Percentiles rank a stretch among this genome's conserved stretches.
Conservation (phyloP, 2,113 vertebrate species). For the Genyomyrus donnyi region DNA sequence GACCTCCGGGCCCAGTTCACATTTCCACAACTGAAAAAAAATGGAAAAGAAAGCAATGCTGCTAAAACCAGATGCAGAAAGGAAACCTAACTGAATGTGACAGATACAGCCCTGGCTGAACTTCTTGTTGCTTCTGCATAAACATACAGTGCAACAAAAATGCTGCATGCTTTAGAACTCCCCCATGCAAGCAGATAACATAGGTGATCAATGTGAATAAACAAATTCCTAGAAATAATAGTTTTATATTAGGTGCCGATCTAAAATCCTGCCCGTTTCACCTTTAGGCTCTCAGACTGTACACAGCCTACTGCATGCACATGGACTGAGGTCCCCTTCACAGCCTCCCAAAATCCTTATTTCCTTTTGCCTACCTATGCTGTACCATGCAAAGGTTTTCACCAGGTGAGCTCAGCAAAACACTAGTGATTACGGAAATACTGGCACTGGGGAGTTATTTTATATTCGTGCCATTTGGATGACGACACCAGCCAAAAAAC, state of each 20-base stretch:
- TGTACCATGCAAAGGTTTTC: neutral
- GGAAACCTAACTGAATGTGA: neutral
- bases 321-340: neutral
- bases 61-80: neutral
- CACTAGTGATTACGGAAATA: neutral
- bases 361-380: neutral
- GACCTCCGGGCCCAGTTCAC: constrained; percentile 97
- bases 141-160: neutral
- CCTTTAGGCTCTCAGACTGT: neutral
- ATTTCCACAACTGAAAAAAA: constrained; percentile 77
- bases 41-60: neutral
- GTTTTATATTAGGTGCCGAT: neutral
- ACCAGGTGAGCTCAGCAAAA: neutral
- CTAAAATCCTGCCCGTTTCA: neutral
- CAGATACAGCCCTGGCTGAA: neutral
- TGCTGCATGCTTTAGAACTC: neutral
- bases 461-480: neutral
- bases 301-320: neutral
- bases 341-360: neutral
- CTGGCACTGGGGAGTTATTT: neutral
- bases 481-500: neutral
- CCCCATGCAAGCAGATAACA: neutral
- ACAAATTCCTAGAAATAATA: neutral
- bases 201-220: neutral
- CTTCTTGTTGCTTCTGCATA: neutral